Percentiles rank a stretch among this genome's conserved stretches.
Conservation (phyloP, 1,140 invertebrate genomes). For the Drosophila pectinifera region DNA sequence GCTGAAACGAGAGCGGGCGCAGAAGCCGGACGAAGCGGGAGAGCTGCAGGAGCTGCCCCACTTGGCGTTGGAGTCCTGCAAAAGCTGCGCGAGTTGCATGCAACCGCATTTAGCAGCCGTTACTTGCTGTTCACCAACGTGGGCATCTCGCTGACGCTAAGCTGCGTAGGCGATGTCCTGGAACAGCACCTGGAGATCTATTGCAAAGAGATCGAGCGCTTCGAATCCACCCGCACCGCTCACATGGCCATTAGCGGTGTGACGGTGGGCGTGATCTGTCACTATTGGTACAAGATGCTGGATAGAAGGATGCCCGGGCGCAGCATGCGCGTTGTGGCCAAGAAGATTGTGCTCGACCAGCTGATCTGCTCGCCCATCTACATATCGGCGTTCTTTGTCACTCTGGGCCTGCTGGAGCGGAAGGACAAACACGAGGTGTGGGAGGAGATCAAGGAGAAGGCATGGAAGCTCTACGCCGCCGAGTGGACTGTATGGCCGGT, state of each 20-base stretch:
- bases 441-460: conserved; percentile 91
- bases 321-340: conserved; percentile 89
- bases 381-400: conserved; percentile 92
- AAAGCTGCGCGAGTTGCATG: conserved; percentile 65
- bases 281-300: conserved; percentile 93
- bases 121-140: conserved; percentile 94
- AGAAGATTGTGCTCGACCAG: conserved; percentile 96
- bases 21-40: conserved; percentile 1
- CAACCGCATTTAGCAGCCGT: conserved; percentile 88
- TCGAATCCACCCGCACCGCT: conserved; percentile 88
- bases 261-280: conserved; percentile 92
- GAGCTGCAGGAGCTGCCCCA: background rate
- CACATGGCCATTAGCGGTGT: conserved; percentile 92
- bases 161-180: conserved; percentile 91
- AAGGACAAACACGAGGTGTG: conserved; percentile 88
- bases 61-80: conserved; percentile 22
- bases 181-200: conserved; percentile 94
- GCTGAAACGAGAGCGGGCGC: conserved; percentile 1
- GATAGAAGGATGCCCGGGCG: conserved; percentile 89
- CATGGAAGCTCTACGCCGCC: conserved; percentile 90
- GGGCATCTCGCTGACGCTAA: conserved; percentile 91
- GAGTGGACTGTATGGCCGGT: conserved; percentile 94
- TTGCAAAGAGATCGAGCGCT: conserved; percentile 87
- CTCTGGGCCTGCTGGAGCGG: conserved; percentile 90
- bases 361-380: conserved; percentile 94